Evolutionary conservation across 2,113 vertebrate genomes (phyloP).

Genomic region (Scophthalmus maximus): DNA sequence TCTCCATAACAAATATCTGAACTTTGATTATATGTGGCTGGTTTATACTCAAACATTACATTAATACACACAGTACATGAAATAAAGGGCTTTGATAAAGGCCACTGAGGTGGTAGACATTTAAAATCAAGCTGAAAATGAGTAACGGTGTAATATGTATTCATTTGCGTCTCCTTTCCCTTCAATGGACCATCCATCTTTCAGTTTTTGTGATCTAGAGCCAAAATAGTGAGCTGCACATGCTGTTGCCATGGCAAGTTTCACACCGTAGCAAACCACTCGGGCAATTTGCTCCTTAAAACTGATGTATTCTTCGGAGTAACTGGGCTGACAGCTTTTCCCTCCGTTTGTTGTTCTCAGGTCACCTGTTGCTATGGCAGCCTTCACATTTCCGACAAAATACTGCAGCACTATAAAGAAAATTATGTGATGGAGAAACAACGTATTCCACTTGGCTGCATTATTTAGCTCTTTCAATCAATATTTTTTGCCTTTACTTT

Average conservation of each 20-base stretch:
- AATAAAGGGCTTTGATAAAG: no score
- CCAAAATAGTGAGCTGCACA: neutral
- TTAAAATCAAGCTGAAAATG: neutral
- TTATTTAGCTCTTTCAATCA: neutral
- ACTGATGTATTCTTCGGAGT: constrained; percentile 7
- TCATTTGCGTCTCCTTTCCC: neutral
- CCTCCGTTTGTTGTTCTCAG: constrained; percentile 20
- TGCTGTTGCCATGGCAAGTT: constrained; percentile 45
- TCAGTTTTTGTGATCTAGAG: neutral
- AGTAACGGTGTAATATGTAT: neutral
- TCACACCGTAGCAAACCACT: constrained; percentile 12
- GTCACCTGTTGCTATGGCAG: constrained; percentile 54
- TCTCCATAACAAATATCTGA: no score
- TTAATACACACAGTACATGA: no score
- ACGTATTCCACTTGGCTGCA: neutral
- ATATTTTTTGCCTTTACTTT: neutral
- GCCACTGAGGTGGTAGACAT: no score
- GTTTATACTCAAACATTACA: no score
- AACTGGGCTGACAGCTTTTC: neutral
- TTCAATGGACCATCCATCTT: neutral
- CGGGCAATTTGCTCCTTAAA: constrained; percentile 14
- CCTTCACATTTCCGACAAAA: neutral
- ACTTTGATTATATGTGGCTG: no score
- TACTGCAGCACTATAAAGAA: neutral
- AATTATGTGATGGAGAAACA: neutral